Evolutionary conservation across 2,113 vertebrate species (phyloP), one percentile per base, ranked within the genome.

Genomic region (Gallinago jamesoni): DNA sequence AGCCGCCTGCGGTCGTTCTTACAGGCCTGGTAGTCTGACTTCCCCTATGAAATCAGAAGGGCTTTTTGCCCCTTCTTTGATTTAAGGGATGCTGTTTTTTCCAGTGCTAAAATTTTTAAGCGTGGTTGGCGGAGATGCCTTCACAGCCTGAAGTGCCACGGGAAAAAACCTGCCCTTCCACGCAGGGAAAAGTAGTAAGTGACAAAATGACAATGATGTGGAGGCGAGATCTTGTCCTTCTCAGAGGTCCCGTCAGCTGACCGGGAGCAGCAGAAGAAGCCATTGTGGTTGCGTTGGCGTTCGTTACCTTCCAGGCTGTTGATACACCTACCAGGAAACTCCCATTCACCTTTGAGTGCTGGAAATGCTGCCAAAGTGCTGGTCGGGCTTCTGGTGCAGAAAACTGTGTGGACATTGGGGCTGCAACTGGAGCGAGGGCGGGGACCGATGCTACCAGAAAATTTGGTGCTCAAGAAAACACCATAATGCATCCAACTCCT

Each of bases 401-500:
- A 70, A 77, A 28, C 12, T 4, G 2, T 2, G 21, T 8, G 28
- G 67, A 24, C 15, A 6, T 5, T 14, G 13, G 43, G 35, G 37
- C 24, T n/a, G 31, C 39, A 33, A 30, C 6, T 3, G 25, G 59
- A 45, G 12, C 0, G 1, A 55, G n/a, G 9, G 48, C 15, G 24
- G 24, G 37, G 75, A 25, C 37, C 0, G 6, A 66, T 12, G 66
- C 85, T 64, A 25, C 14, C 67, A 62, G 53, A 63, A 69, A 68
- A 43, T 5, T 12, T 6, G 1, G 23, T 27, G 41, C 52, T 82
- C 81, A 37, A 5, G 14, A 35, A 72, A 90, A 78, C 6, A 33
- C 48, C 57, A 3, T 1, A 19, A 27, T 0, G 2, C 35, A 24
- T 47, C 18, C 23, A 43, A 0, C 27, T 76, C n/a, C 1, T 9